phyloP scores from a whole-genome alignment of 2,113 vertebrate genomes.

The Psammodynastes pulverulentus region DNA sequence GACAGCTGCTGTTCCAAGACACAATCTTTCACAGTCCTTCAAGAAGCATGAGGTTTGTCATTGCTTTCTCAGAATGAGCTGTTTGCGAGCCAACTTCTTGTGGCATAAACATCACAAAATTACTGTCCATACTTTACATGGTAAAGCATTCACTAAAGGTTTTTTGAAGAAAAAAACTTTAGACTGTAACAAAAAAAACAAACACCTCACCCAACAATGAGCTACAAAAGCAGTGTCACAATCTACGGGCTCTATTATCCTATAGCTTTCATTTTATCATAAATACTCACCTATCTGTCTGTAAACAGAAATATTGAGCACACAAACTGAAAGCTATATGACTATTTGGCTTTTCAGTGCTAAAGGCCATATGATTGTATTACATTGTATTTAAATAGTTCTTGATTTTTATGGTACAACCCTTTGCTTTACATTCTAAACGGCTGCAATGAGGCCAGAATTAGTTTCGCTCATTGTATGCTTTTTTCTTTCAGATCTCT shows the following conservation, averaged over 20 bases:
- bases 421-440: constrained; percentile 35
- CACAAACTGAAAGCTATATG: constrained; percentile 59
- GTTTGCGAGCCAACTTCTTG: constrained; percentile 66
- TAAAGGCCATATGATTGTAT: constrained; percentile 77
- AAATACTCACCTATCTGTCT: constrained; percentile 32
- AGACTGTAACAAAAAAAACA: constrained; percentile 47
- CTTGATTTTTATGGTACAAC: constrained; percentile 43
- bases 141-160: constrained; percentile 74
- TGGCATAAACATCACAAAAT: constrained; percentile 70
- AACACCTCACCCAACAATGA: not conserved
- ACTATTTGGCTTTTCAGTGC: constrained; percentile 53
- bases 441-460: constrained; percentile 42
- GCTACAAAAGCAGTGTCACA: constrained; percentile 69
- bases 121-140: constrained; percentile 75
- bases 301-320: constrained; percentile 52
- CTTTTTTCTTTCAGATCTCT: constrained; percentile 48
- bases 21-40: constrained; percentile 65
- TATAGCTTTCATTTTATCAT: constrained; percentile 37
- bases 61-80: constrained; percentile 64
- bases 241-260: constrained; percentile 60
- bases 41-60: constrained; percentile 58
- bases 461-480: constrained; percentile 40
- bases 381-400: constrained; percentile 63
- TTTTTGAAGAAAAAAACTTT: constrained; percentile 52
- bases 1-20: constrained; percentile 68